A percentile compares a stretch with the other conserved stretches of the same genome.
Evolutionary conservation across 1,140 invertebrate genomes (phyloP).

Genomic region (Eubasilissa regina): DNA sequence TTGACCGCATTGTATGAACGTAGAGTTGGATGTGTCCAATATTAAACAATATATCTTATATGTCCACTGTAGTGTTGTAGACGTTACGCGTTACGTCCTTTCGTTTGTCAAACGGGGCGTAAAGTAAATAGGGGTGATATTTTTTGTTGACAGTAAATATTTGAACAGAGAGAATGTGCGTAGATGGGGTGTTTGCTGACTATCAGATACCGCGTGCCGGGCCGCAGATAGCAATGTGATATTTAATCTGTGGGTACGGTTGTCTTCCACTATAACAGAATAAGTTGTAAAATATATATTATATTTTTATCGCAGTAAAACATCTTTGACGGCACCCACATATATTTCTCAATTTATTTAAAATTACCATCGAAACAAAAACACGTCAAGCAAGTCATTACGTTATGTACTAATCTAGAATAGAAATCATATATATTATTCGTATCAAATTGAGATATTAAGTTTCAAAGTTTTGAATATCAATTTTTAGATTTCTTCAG

Average conservation of each 20-base stretch:
- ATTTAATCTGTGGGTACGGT: conserved; percentile 3
- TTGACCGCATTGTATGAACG: too few relatives aligned
- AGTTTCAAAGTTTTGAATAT: too few relatives aligned
- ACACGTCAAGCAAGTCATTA: too few relatives aligned
- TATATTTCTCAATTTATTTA: too few relatives aligned
- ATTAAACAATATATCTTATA: conserved; percentile 12
- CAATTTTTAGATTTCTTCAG: too few relatives aligned
- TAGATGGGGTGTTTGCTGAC: conserved; percentile 21
- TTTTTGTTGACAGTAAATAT: conserved; percentile 49
- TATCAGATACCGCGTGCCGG: conserved; percentile 6
- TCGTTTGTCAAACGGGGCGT: conserved; percentile 26
- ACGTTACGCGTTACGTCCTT: conserved; percentile 11
- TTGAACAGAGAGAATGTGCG: conserved; percentile 27
- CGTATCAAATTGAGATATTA: too few relatives aligned
- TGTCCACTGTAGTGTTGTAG: background rate
- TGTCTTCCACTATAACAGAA: background rate
- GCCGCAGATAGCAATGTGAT: conserved; percentile 13
- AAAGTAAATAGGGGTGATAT: conserved; percentile 43
- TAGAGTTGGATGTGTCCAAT: background rate
- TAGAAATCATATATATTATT: too few relatives aligned
- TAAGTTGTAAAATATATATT: too few relatives aligned
- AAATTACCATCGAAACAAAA: too few relatives aligned
- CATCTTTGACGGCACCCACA: too few relatives aligned
- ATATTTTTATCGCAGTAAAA: too few relatives aligned
- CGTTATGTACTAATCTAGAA: too few relatives aligned